Conservation (phyloP, 2,888 invertebrate genomes). For the Stenurella melanura region DNA sequence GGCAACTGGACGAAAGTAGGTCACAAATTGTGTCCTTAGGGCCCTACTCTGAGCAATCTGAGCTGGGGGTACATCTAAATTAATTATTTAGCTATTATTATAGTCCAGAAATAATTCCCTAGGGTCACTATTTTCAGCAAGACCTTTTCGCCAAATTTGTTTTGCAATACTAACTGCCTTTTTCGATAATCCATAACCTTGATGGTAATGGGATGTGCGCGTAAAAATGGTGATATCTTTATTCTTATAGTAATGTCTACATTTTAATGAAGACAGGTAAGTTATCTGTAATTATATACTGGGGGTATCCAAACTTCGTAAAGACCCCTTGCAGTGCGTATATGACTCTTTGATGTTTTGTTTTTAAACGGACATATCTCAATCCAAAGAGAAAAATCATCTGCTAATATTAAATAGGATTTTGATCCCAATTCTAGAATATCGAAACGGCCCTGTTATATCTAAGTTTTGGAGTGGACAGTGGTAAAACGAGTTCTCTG, state of each 20-base stretch:
- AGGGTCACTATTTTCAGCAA: slow-evolving; percentile 48
- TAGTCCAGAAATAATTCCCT: slow-evolving; percentile 51
- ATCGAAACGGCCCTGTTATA: slow-evolving; percentile 5
- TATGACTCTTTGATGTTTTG: slow-evolving; percentile 31
- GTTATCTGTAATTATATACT: slow-evolving; percentile 56
- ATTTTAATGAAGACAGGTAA: slow-evolving; percentile 54
- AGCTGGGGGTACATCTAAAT: slow-evolving; percentile 49
- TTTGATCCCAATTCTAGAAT: slow-evolving; percentile 28
- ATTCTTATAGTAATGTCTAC: slow-evolving; percentile 48
- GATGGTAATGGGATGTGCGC: slow-evolving; percentile 46
- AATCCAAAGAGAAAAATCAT: slow-evolving; percentile 39
- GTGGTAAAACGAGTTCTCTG: slow-evolving; percentile 8
- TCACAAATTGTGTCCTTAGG: slow-evolving; percentile 48
- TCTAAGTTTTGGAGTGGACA: not conserved
- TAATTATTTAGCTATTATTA: slow-evolving; percentile 51
- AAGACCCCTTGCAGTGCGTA: slow-evolving; percentile 29
- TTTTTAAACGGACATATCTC: slow-evolving; percentile 19
- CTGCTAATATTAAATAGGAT: slow-evolving; percentile 12
- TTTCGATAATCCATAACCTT: slow-evolving; percentile 55
- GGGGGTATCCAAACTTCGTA: slow-evolving; percentile 57
- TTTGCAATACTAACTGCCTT: slow-evolving; percentile 54
- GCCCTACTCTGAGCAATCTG: slow-evolving; percentile 54
- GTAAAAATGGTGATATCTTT: slow-evolving; percentile 53
- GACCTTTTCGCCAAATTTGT: slow-evolving; percentile 56
- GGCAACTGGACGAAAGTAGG: no score